Percentiles rank a stretch among this genome's conserved stretches.
Conservation (phyloP, 2,113 vertebrate species). For the Corythornis cristatus region DNA sequence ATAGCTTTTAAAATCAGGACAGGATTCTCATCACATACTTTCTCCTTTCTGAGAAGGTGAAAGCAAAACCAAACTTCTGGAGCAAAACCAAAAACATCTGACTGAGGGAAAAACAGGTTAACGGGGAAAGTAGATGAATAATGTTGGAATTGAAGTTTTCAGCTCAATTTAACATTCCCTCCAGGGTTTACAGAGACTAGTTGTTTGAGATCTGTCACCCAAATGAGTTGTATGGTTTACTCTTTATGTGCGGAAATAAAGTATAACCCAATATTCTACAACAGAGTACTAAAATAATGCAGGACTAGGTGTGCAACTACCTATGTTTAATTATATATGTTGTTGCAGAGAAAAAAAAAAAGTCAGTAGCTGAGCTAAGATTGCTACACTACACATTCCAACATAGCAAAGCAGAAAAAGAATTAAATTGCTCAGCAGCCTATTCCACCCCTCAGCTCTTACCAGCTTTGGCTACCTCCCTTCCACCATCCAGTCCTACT, state of each 20-base stretch:
- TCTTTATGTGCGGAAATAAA: constrained; percentile 31
- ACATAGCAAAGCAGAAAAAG: neutral
- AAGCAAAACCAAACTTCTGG: neutral
- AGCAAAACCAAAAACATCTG: neutral
- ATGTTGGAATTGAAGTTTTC: constrained; percentile 51
- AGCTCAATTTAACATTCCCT: constrained; percentile 55
- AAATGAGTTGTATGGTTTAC: neutral
- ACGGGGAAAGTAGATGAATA: constrained; percentile 19
- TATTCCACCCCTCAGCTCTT: neutral
- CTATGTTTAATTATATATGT: constrained; percentile 7
- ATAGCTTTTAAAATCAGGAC: neutral
- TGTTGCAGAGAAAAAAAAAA: neutral
- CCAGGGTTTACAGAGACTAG: constrained; percentile 11
- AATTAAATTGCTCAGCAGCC: constrained; percentile 3
- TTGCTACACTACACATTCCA: neutral
- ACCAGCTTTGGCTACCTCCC: neutral
- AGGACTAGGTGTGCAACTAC: neutral
- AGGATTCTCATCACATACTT: neutral
- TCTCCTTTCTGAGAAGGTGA: neutral
- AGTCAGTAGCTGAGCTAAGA: neutral
- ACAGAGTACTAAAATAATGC: neutral
- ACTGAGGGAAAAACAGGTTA: constrained; percentile 34
- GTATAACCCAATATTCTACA: neutral
- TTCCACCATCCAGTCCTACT: neutral
- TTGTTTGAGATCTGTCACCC: neutral